Base-by-base conservation (phyloP, 2,113 vertebrate species). In the Anas platyrhynchos region DNA sequence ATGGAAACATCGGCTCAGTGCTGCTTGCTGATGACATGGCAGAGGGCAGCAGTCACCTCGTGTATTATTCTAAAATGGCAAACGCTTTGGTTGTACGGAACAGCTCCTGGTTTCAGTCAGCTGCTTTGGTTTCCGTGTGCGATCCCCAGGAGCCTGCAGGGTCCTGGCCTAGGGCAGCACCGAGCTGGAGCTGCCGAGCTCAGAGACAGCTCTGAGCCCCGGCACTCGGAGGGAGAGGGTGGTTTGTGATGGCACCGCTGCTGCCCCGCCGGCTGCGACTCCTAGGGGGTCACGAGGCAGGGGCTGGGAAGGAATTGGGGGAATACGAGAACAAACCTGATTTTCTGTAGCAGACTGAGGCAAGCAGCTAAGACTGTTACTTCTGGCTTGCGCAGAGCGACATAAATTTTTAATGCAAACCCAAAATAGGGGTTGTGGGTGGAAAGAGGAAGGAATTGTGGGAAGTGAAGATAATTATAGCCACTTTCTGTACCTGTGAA, bases 391-490 rank as follows among this genome's bases (percentile, higher is more conserved):
- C 58, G 63, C 44, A 50, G 72, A 88, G 44, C 58, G 69, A 21
- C 36, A 27, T 75, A 27, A 3, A 11, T 76, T 93, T 88, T 93
- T 83, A 88, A 93, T 41, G 10, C 17, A 73, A 83, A 94, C 65
- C 92, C 94, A 65, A 91, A 94, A 78, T 76, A 80, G 80, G 55
- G 10, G 32, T 80, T 62, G 78, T 85, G 90, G 58, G 85, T 86
- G 90, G 90, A 88, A 61, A 95, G 43, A 18, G 78, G 78, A 63
- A 65, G 63, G 88, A 91, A 77, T 7, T 94, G 67, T 93, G 79
- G 85, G 90, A 96, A 87, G 44, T 44, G 29, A 76, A 44, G 58
- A 56, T 91, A 89, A 78, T 94, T 89, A 75, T 59, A 95, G 66
- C 65, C 3, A 13, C 52, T 84, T 48, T 76, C 36, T 59, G 43